Evolutionary conservation across 2,888 invertebrate species (phyloP), one percentile per base, ranked within the genome.

Genomic region (Acrobasis consociella): DNA sequence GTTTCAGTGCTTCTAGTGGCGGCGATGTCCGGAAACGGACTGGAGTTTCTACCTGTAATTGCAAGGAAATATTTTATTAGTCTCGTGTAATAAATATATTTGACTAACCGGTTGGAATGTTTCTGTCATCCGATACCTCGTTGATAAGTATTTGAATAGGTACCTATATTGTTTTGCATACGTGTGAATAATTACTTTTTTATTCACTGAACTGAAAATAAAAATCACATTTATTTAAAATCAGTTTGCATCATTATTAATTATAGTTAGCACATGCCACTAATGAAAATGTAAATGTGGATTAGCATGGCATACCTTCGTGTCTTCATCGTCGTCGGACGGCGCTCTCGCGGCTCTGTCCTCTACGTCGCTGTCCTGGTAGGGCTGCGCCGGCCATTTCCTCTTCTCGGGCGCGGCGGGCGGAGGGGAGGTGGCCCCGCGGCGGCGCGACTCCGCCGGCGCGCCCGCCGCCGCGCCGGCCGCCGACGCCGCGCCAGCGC

Each of bases 21-120:
- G 98, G 98, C 75, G 97, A 97, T 77, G 97, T 97, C 82, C 97
- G 95, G 93, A 98, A 97, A 89, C 97, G 95, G 76, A 98, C 97
- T 69, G 97, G 97, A 51, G 96, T 91, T 81, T 91, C 95, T 78
- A 96, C 94, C 93, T 95, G 94, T 16, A 87, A 82, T 63, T 39
- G 55, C 42, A 9, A 8, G 13, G 8, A 58, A n/a, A 52, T 53
- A 49, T 15, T 58, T 58, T 56, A 56, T 16, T 51, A 37, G 9
- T 55, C n/a, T 22, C 9, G 17, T 50, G 50, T 17, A 50, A 10
- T 17, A 15, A 15, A 15, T 10, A 22, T 50, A 15, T 50, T 15
- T n/a, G 2, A 2, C 3, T 46, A 46, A 52, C 2, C 17, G 9
- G 22, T 52, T 13, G 10, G 10, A 3, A 9, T 2, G 52, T 17